Base-by-base conservation (phyloP, 2,113 vertebrate genomes). In the Grantiella picta region DNA sequence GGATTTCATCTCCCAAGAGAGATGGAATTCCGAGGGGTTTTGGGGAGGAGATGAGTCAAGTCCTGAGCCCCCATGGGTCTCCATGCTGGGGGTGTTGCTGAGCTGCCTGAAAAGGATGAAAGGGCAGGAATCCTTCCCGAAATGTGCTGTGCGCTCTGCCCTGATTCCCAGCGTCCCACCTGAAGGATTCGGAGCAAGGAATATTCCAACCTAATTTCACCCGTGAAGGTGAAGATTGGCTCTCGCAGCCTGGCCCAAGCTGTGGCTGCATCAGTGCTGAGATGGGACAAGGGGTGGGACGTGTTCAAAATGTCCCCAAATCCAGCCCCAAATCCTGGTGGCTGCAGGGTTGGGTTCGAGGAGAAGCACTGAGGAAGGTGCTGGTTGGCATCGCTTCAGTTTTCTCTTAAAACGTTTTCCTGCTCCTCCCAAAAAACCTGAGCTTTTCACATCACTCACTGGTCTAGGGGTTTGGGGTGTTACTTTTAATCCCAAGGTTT, bases 361-460 rank as follows among this genome's bases (percentile, higher is more conserved):
- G 72, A 54, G 38, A 31, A 73, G 52, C 0, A 0, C 63, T 33
- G 61, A 85, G 77, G 57, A 61, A 52, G 72, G 9, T 6, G 7
- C 19, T 6, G 7, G 18, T 36, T 33, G 63, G 72, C 49, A 23
- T 60, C 3, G 0, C 72, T 78, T 72, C 20, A 2, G 17, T 56
- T 64, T 44, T 19, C 44, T 56, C 63, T 42, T 24, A 5, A 38
- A 66, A 36, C 3, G 1, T 31, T 64, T 68, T 29, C 52, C 38
- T 38, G 9, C 31, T 35, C 40, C 50, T 54, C 40, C n/a, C 19
- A 22, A 76, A 77, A 75, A 72, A 33, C 11, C 16, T 20, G 10
- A 77, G 59, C 95, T 97, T 97, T 96, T 97, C 97, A 98, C 97
- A 96, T 98, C 98, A 97, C 97, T 86, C 85, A 89, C 33, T 1